Evolutionary conservation across 2,113 vertebrate genomes (phyloP).

Genomic region (Corythornis cristatus): DNA sequence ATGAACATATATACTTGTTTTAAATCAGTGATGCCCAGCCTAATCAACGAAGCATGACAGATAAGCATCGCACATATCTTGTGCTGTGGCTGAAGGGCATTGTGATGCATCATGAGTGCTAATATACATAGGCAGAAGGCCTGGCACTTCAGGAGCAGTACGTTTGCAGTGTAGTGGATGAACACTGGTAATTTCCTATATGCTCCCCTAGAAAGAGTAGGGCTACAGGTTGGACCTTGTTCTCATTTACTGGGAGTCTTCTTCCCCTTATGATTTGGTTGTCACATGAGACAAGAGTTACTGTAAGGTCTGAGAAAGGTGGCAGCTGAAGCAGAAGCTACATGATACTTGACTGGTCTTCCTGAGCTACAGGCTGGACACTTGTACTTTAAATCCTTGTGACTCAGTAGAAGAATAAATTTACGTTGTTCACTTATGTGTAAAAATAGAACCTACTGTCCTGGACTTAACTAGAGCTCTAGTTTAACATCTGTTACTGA

Average conservation of each 20-base stretch:
- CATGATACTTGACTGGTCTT: background rate
- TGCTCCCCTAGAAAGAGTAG: accelerated
- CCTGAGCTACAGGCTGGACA: background rate
- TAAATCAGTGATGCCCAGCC: background rate
- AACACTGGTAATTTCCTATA: accelerated
- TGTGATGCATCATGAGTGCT: background rate
- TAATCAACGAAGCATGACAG: background rate
- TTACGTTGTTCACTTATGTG: background rate
- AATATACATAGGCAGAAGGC: background rate
- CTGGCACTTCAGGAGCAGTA: background rate
- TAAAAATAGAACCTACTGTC: background rate
- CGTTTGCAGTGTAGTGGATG: background rate
- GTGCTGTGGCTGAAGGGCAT: background rate
- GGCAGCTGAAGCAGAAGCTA: background rate
- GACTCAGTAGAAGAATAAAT: background rate
- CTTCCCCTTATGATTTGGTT: background rate
- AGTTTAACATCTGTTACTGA: background rate
- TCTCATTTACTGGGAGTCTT: background rate
- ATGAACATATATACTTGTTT: background rate
- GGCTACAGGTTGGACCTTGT: background rate
- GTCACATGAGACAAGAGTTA: background rate
- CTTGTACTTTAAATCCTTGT: background rate
- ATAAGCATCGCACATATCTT: background rate
- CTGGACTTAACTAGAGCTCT: background rate
- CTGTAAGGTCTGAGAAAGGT: background rate